Evolutionary conservation across 2,113 vertebrate genomes (phyloP), one percentile per base, ranked within the genome.

Genomic region (Collichthys lucidus): DNA sequence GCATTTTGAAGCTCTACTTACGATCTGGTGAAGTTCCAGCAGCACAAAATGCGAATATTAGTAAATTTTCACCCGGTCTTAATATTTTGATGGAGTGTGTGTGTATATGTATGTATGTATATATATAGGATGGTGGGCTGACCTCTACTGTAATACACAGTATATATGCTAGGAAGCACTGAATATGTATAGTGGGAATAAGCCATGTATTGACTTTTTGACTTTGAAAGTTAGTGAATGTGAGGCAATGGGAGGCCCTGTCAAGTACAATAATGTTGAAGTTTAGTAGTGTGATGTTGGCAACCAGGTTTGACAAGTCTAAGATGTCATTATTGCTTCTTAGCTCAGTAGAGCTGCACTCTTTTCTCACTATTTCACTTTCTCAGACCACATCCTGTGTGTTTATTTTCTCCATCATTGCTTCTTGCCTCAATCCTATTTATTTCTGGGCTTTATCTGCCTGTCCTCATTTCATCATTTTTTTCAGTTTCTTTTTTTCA

Each of bases 291-390:
- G 22, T 53, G 75, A 29, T 50, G n/a, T 44, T 49, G 55, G 52
- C 4, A 7, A 29, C 10, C n/a, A 57, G 57, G 29, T 70, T 67
- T 84, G 77, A 60, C 59, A 75, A 56, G 40, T 60, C 46, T 64
- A 64, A 75, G n/a, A 59, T 44, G 22, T 70, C 16, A 65, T 75
- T 57, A 62, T 46, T 60, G 52, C 65, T 42, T 66, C 56, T 31
- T 24, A 17, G 16, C 16, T 67, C 44, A 40, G 60, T 31, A 46
- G 64, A 61, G 53, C 46, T 59, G 14, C 44, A 16, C 40, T 15
- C 10, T 60, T 52, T 44, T 50, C 55, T 29, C 49, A 29, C 22
- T 56, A 24, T 70, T 17, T 22, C 52, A 17, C 7, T 12, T 24
- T 22, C 4, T 26, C 52, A 20, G n/a, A 11, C 20, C n/a, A 15